Percentiles rank a stretch among this genome's conserved stretches.
Conservation (phyloP, 2,888 invertebrate genomes). For the Cacoxenus indagator region DNA sequence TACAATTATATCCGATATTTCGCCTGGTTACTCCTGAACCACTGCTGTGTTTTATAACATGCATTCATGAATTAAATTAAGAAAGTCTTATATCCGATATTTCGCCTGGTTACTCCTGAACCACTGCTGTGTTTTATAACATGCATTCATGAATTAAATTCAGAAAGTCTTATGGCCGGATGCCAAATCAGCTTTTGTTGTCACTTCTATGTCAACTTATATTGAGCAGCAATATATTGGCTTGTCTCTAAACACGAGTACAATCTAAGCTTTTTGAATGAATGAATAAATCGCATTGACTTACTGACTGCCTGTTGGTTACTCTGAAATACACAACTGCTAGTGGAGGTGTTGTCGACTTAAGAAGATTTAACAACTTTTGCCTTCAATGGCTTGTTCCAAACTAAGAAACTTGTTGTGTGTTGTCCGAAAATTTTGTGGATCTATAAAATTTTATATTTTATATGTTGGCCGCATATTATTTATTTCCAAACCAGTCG, state of each 20-base stretch:
- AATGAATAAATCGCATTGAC: constrained; percentile 30
- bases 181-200: not conserved
- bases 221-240: not conserved
- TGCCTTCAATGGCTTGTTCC: constrained; percentile 60
- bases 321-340: not conserved
- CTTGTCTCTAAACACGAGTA: not conserved
- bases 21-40: not conserved
- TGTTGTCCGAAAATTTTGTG: not conserved
- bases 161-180: not conserved
- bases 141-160: not conserved
- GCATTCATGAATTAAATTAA: constrained; percentile 21
- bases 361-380: constrained; percentile 56
- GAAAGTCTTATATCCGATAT: not conserved
- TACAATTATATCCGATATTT: not conserved
- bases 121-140: not conserved
- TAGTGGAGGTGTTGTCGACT: not conserved
- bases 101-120: no score
- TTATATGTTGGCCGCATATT: not conserved
- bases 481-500: not conserved
- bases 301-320: constrained; percentile 26
- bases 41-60: constrained; percentile 25
- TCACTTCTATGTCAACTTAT: no score
- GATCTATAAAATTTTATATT: not conserved
- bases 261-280: constrained; percentile 36
- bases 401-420: constrained; percentile 59